Percentiles rank a stretch among this genome's conserved stretches.
Conservation (phyloP, 2,113 vertebrate genomes). For the Motacilla alba region DNA sequence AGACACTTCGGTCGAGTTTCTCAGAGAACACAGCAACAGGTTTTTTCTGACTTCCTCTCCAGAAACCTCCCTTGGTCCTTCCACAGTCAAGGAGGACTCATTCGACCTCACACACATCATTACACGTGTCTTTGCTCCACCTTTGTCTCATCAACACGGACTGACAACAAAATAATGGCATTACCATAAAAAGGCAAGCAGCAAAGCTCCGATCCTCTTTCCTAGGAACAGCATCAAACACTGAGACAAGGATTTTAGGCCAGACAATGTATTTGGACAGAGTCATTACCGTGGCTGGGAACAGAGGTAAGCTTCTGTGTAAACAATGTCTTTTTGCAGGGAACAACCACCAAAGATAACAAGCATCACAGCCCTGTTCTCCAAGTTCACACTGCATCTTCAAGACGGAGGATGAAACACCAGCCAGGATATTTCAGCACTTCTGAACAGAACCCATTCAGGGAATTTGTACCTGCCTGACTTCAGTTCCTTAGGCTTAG, state of each 20-base stretch:
- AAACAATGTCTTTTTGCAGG: background rate
- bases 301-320: background rate
- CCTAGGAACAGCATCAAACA: background rate
- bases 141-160: background rate
- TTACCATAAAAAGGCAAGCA: background rate
- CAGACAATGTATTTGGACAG: background rate
- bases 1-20: background rate
- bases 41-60: background rate
- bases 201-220: background rate
- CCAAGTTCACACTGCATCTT: background rate
- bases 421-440: background rate
- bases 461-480: background rate
- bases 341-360: background rate
- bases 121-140: background rate
- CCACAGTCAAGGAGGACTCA: background rate
- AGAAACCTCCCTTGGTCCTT: background rate
- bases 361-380: background rate
- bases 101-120: rapidly evolving
- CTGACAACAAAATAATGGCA: background rate
- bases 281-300: background rate
- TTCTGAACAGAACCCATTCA: background rate
- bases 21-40: background rate
- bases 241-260: background rate
- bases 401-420: background rate
- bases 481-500: background rate